Conservation (phyloP, 1,140 invertebrate species). For the Philaenus spumarius region DNA sequence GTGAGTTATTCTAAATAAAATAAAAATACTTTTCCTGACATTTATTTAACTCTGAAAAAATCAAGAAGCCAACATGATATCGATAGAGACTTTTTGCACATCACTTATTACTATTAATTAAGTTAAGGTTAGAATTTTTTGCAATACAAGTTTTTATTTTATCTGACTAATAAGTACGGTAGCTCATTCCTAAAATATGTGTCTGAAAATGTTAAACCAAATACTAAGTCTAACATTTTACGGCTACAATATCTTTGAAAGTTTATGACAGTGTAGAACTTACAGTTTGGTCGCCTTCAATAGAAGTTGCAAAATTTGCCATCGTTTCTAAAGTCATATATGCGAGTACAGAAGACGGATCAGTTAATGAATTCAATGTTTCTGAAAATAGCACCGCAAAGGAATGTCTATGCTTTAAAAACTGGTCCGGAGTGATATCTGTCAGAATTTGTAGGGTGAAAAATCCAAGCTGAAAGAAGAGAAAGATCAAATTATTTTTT, state of each 20-base stretch:
- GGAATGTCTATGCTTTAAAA: constrained; percentile 33
- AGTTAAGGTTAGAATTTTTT: too few relatives aligned
- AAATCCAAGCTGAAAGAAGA: constrained; percentile 50
- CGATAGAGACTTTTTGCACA: too few relatives aligned
- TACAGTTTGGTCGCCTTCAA: constrained; percentile 52
- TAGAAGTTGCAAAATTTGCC: constrained; percentile 50
- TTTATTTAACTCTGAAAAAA: too few relatives aligned
- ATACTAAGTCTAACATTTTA: too few relatives aligned
- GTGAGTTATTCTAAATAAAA: too few relatives aligned
- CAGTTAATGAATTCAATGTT: constrained; percentile 43
- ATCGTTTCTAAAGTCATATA: constrained; percentile 55
- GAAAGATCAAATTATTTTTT: too few relatives aligned
- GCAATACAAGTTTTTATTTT: background rate
- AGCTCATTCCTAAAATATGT: too few relatives aligned
- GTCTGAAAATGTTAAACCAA: too few relatives aligned
- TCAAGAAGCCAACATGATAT: too few relatives aligned
- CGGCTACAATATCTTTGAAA: too few relatives aligned
- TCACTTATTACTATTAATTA: too few relatives aligned
- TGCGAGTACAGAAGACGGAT: constrained; percentile 44
- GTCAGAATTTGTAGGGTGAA: constrained; percentile 57
- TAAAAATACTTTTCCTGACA: too few relatives aligned
- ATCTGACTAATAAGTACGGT: background rate
- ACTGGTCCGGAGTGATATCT: constrained; percentile 46
- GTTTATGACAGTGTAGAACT: constrained; percentile 26
- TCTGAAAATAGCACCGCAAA: constrained; percentile 43